Evolutionary conservation across 2,797 vertebrate species (phyloP).

Genomic region (Eospalax fontanierii): DNA sequence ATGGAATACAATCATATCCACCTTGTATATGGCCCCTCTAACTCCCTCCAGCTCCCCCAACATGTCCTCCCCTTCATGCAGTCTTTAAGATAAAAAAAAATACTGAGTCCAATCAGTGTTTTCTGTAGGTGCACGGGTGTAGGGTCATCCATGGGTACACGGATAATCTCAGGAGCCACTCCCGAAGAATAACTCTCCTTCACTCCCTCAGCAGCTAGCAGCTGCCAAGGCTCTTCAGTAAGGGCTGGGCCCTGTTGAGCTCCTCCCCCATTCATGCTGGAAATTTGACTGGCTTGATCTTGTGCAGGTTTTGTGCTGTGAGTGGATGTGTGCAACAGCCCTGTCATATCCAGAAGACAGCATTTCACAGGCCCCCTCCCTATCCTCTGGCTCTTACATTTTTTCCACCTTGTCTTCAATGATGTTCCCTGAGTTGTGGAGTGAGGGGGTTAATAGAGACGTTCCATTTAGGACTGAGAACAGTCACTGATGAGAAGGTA

Average conservation of each 20-base stretch:
- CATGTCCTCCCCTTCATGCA: too few species aligned
- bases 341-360: background rate
- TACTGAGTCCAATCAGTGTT: background rate
- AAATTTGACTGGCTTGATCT: background rate
- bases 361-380: background rate
- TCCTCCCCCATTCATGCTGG: too few species aligned
- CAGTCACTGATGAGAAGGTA: background rate
- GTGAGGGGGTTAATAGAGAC: background rate
- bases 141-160: too few species aligned
- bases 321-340: background rate
- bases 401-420: too few species aligned
- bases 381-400: too few species aligned
- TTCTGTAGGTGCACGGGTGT: too few species aligned
- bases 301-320: background rate
- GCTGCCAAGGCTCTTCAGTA: background rate
- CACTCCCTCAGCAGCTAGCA: background rate
- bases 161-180: background rate
- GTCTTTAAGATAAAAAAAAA: background rate
- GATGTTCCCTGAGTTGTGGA: too few species aligned
- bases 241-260: background rate
- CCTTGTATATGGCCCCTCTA: background rate
- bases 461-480: background rate
- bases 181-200: background rate
- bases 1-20: background rate
- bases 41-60: background rate